Percentiles rank a stretch among this genome's conserved stretches.
Evolutionary conservation across 2,113 vertebrate genomes (phyloP).

Genomic region (Dicerorhinus sumatrensis): DNA sequence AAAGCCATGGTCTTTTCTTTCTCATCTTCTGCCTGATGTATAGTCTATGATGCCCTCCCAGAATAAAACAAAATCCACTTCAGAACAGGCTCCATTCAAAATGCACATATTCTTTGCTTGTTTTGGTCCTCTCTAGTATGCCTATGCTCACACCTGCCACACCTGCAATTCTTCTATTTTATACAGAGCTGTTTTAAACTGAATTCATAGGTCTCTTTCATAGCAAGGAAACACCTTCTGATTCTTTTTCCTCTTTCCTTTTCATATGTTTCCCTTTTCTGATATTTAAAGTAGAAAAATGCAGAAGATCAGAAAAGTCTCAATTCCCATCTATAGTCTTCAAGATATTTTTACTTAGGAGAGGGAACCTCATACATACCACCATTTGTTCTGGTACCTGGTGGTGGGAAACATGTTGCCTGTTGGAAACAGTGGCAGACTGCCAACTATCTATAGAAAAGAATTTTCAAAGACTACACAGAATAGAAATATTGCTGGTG

Average conservation of each 20-base stretch:
- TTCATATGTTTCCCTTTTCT: background rate
- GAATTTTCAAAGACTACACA: background rate
- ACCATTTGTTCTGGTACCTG: background rate
- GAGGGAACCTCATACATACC: background rate
- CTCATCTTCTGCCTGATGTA: background rate
- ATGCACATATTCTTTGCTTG: background rate
- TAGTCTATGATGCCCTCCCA: too few relatives aligned
- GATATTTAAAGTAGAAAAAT: slow-evolving; percentile 9
- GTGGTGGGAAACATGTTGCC: background rate
- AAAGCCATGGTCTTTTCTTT: background rate
- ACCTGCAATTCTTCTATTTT: background rate
- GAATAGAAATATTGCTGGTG: background rate
- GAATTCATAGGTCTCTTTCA: background rate
- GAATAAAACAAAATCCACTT: background rate
- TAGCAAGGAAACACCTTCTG: background rate
- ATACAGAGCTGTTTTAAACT: background rate
- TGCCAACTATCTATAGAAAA: background rate
- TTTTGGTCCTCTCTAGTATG: background rate
- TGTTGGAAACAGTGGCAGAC: background rate
- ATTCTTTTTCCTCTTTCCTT: background rate
- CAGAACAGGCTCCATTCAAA: background rate
- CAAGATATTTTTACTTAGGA: background rate
- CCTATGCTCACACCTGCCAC: background rate
- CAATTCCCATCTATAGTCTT: background rate
- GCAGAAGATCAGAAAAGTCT: background rate